Evolutionary conservation across 2,113 vertebrate genomes (phyloP).

Genomic region (Siniperca chuatsi): DNA sequence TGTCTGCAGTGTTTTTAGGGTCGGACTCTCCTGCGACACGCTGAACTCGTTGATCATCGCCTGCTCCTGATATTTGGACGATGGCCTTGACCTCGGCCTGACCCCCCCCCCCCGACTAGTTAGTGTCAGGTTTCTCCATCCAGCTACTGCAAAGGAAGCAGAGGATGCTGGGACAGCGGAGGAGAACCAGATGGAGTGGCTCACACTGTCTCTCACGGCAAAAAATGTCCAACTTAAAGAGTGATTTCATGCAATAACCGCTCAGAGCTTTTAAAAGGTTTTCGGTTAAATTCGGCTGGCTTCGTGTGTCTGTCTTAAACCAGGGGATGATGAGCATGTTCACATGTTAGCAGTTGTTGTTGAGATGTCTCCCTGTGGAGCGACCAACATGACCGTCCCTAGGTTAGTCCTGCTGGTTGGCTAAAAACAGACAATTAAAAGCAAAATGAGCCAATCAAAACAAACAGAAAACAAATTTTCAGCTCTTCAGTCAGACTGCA

Average conservation of each 20-base stretch:
- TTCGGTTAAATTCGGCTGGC: not conserved
- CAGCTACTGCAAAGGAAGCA: slow-evolving; percentile 48
- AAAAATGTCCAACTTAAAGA: slow-evolving; percentile 1
- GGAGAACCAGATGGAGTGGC: slow-evolving; percentile 62
- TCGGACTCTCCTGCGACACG: not conserved
- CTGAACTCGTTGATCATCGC: slow-evolving; percentile 44
- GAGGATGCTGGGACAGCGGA: slow-evolving; percentile 58
- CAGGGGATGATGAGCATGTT: no score
- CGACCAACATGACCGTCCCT: no score
- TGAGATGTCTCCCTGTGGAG: no score
- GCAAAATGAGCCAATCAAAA: no score
- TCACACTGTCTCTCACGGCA: slow-evolving; percentile 3
- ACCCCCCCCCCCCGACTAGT: slow-evolving; percentile 40
- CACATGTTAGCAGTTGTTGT: no score
- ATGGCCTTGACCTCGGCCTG: slow-evolving; percentile 66
- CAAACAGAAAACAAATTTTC: no score
- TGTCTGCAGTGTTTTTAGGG: not conserved
- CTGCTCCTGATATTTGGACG: slow-evolving; percentile 58
- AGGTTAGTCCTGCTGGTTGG: no score
- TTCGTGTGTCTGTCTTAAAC: not conserved
- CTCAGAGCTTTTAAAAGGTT: not conserved
- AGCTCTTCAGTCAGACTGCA: no score
- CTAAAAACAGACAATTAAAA: no score
- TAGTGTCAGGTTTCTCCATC: slow-evolving; percentile 72
- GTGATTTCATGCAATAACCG: slow-evolving; percentile 20